A percentile compares a stretch with the other conserved stretches of the same genome.
phyloP scores from a whole-genome alignment of 2,113 vertebrate genomes.

The Phasianus colchicus region DNA sequence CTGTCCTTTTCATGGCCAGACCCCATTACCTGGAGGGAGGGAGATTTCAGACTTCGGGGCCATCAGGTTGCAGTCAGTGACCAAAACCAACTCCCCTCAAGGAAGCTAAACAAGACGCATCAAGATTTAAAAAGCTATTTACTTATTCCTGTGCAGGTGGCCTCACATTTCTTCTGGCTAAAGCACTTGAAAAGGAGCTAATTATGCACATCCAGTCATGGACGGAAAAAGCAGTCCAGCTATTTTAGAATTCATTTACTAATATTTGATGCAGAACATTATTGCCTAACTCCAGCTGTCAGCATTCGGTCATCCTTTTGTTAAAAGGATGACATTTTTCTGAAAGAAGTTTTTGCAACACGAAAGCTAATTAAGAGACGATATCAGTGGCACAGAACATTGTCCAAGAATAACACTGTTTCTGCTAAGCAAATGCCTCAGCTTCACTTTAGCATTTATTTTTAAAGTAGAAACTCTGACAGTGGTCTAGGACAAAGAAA shows the following conservation, averaged over 20 bases:
- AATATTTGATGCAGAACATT: conserved; percentile 20
- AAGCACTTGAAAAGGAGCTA: conserved; percentile 29
- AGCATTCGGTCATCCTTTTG: conserved; percentile 48
- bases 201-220: conserved; percentile 24
- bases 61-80: background rate
- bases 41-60: background rate
- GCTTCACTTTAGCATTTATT: conserved; percentile 2
- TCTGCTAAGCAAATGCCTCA: conserved; percentile 25
- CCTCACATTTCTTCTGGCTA: conserved; percentile 26
- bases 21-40: background rate
- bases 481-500: background rate
- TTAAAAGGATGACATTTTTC: conserved; percentile 21
- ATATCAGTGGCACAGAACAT: background rate
- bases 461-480: background rate
- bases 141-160: conserved; percentile 30
- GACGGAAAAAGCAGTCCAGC: conserved; percentile 34
- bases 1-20: background rate
- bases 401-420: conserved; percentile 9
- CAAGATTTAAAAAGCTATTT: background rate
- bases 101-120: background rate
- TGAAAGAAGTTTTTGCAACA: conserved; percentile 11
- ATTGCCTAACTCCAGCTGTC: conserved; percentile 40
- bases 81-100: conserved; percentile 12
- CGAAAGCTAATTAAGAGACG: conserved; percentile 24
- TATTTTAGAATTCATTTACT: conserved; percentile 56